Percentiles rank a stretch among this genome's conserved stretches.
Conservation (phyloP, 2,888 invertebrate genomes). For the Neocrepidodera transversa region DNA sequence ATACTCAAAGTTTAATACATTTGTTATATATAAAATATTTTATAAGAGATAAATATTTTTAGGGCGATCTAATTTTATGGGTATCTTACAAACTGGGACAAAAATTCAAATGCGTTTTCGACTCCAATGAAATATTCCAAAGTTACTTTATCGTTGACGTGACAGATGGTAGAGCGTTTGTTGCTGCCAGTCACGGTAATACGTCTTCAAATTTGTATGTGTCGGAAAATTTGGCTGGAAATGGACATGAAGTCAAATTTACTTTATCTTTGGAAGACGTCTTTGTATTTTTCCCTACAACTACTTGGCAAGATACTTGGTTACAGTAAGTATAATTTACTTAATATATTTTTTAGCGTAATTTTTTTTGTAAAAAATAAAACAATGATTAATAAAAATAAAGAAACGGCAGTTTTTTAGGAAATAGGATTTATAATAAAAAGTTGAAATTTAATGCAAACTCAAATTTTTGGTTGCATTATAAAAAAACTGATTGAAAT, state of each 20-base stretch:
- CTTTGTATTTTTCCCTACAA: conserved; percentile 83
- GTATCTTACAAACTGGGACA: conserved; percentile 77
- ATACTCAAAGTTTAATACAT: too few species aligned
- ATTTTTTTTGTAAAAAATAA: too few species aligned
- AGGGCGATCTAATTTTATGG: conserved; percentile 65
- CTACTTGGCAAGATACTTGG: conserved; percentile 83
- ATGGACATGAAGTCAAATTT: conserved; percentile 69
- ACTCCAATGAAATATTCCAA: conserved; percentile 68
- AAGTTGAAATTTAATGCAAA: too few species aligned
- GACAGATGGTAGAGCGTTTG: conserved; percentile 78
- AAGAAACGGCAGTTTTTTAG: too few species aligned
- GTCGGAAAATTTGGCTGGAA: conserved; percentile 69
- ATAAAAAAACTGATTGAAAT: too few species aligned
- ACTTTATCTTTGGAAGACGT: conserved; percentile 80
- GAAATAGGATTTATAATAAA: too few species aligned
- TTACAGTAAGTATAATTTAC: conserved; percentile 72
- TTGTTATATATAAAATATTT: too few species aligned
- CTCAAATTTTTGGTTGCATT: too few species aligned
- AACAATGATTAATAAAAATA: too few species aligned
- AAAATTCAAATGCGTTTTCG: conserved; percentile 78
- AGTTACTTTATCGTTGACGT: conserved; percentile 87
- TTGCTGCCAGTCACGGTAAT: conserved; percentile 81
- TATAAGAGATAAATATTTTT: conserved; percentile 26
- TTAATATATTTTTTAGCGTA: too few species aligned
- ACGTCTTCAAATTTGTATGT: conserved; percentile 80